Evolutionary conservation across 2,113 vertebrate genomes (phyloP).

Genomic region (Campylomormyrus numenius): DNA sequence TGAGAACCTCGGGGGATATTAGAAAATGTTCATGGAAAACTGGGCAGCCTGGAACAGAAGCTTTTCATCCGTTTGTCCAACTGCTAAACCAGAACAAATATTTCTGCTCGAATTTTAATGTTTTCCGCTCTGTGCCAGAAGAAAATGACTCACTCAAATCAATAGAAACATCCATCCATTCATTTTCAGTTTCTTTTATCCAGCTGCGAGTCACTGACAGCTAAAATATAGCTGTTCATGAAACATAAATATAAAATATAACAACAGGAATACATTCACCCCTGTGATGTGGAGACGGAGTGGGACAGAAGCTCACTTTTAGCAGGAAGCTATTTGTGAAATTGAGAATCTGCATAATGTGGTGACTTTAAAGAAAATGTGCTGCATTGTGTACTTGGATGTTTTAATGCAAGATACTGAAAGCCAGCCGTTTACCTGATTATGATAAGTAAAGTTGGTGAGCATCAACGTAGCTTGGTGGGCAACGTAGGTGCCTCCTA

Average conservation of each 20-base stretch:
- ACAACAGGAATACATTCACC: not conserved
- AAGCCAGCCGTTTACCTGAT: not conserved
- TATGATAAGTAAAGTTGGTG: not conserved
- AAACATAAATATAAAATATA: not conserved
- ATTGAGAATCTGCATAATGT: not conserved
- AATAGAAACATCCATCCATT: slow-evolving; percentile 4
- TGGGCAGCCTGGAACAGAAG: not conserved
- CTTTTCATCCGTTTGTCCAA: not conserved
- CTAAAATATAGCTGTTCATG: not conserved
- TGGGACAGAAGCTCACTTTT: not conserved
- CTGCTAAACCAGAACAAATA: not conserved
- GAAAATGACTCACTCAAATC: not conserved
- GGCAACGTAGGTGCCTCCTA: not conserved
- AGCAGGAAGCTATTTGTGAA: not conserved
- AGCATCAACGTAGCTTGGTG: not conserved
- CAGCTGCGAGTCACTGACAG: not conserved
- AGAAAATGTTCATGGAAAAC: not conserved
- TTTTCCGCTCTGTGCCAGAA: not conserved
- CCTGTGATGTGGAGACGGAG: not conserved
- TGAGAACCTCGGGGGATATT: not conserved
- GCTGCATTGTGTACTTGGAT: not conserved
- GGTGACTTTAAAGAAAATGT: not conserved
- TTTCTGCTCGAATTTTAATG: not conserved
- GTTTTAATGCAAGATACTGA: not conserved
- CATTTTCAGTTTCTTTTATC: not conserved